Conservation (phyloP, 2,113 vertebrate species). For the Dicaeum eximium region DNA sequence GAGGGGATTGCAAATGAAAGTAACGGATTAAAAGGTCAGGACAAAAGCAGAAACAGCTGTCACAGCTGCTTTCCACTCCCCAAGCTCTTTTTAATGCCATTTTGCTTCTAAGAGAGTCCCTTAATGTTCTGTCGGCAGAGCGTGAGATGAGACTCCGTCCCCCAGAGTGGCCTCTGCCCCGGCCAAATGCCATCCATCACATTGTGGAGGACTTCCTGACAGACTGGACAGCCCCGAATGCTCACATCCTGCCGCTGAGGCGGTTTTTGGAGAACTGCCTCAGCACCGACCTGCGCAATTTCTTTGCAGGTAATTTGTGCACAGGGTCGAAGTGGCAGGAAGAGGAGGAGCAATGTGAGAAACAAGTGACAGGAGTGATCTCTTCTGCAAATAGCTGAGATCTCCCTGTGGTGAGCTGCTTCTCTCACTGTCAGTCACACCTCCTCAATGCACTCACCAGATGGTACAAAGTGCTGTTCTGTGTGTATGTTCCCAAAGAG, state of each 20-base stretch:
- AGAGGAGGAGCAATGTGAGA: background rate
- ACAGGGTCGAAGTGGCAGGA: background rate
- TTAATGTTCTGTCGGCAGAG: slow-evolving; percentile 70
- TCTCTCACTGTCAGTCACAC: background rate
- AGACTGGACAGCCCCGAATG: slow-evolving; percentile 87
- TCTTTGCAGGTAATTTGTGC: slow-evolving; percentile 85
- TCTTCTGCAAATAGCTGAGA: background rate
- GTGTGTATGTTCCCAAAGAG: background rate
- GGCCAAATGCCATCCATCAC: slow-evolving; percentile 87
- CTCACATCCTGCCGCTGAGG: slow-evolving; percentile 89
- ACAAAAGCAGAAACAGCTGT: background rate
- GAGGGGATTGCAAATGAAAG: background rate
- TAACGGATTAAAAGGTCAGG: slow-evolving; percentile 9
- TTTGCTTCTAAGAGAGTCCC: background rate
- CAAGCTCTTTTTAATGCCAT: background rate
- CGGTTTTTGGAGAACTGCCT: slow-evolving; percentile 94
- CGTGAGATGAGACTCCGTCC: slow-evolving; percentile 84
- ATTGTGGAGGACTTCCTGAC: slow-evolving; percentile 95
- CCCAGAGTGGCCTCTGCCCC: slow-evolving; percentile 84
- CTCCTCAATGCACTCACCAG: background rate
- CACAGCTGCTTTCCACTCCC: background rate
- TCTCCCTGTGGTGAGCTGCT: background rate
- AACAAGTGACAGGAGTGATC: background rate
- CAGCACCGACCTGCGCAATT: slow-evolving; percentile 84
- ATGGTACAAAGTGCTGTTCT: background rate